Conservation (phyloP, 2,113 vertebrate species). For the Epinephelus fuscoguttatus region DNA sequence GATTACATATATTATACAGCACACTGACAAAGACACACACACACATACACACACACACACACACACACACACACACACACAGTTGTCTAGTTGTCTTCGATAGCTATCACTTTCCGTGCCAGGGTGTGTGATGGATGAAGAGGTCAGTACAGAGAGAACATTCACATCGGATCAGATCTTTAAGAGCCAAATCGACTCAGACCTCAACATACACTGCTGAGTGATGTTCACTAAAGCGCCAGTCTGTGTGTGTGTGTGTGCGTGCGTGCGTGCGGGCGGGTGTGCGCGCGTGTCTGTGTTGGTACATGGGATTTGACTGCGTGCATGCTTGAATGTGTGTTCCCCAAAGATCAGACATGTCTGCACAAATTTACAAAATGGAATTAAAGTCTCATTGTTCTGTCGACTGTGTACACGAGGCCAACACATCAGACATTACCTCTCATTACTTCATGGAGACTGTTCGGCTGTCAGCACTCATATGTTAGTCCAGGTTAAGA, state of each 20-base stretch:
- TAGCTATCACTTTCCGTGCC: conserved; percentile 44
- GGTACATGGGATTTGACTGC: neutral
- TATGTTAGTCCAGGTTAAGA: conserved; percentile 27
- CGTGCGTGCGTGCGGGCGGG: neutral
- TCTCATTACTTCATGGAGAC: conserved; percentile 39
- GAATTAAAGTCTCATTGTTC: conserved; percentile 12
- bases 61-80: conserved; percentile 26
- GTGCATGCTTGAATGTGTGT: conserved; percentile 6
- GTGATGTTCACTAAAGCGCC: conserved; percentile 3
- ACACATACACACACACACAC: conserved; percentile 29
- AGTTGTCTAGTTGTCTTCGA: conserved; percentile 20
- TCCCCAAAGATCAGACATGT: conserved; percentile 4
- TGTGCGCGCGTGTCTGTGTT: neutral
- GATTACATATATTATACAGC: conserved; percentile 17
- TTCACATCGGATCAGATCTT: conserved; percentile 56
- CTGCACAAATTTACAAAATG: conserved; percentile 21
- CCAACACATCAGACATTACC: conserved; percentile 27
- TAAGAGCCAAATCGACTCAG: conserved; percentile 20
- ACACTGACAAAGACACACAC: conserved; percentile 4
- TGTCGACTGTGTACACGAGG: conserved; percentile 12
- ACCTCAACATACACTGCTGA: conserved; percentile 8
- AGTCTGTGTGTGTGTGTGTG: conserved; percentile 4
- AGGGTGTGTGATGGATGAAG: conserved; percentile 46
- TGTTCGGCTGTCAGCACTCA: conserved; percentile 52
- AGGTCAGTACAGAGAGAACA: conserved; percentile 43